phyloP scores from a whole-genome alignment of 2,888 invertebrate genomes.

The Acronicta aceris region DNA sequence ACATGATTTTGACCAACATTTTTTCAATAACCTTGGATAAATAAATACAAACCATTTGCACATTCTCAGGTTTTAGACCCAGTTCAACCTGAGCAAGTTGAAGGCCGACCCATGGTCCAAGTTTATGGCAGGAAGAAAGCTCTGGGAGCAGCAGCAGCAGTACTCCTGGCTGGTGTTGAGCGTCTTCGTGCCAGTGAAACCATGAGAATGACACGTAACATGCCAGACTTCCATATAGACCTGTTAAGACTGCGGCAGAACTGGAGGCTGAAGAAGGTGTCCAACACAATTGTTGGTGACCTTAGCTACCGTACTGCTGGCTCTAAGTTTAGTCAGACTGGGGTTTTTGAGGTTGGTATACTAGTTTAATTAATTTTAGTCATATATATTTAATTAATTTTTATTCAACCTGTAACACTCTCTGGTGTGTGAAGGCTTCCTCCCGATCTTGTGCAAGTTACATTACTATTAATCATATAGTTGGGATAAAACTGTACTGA shows the following conservation, averaged over 20 bases:
- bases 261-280: constrained; percentile 98
- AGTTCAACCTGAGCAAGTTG: constrained; percentile 94
- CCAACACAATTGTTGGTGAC: constrained; percentile 98
- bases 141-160: constrained; percentile 95
- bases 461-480: not conserved
- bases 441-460: no score
- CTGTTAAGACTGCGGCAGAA: constrained; percentile 96
- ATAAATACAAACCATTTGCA: not conserved
- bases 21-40: no score
- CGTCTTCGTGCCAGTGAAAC: constrained; percentile 95
- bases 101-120: constrained; percentile 96
- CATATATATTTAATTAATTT: no score
- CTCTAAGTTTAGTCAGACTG: constrained; percentile 97
- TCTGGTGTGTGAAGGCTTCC: no score
- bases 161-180: constrained; percentile 96
- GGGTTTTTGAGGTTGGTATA: constrained; percentile 95
- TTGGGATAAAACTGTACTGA: not conserved
- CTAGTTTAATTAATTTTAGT: not conserved
- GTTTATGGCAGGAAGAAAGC: constrained; percentile 98
- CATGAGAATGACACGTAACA: constrained; percentile 92
- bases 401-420: no score
- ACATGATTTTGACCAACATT: no score
- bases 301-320: constrained; percentile 98
- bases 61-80: constrained; percentile 92
- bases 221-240: constrained; percentile 98